phyloP scores from a whole-genome alignment of 2,113 vertebrate species.

The Corvus moneduloides region DNA sequence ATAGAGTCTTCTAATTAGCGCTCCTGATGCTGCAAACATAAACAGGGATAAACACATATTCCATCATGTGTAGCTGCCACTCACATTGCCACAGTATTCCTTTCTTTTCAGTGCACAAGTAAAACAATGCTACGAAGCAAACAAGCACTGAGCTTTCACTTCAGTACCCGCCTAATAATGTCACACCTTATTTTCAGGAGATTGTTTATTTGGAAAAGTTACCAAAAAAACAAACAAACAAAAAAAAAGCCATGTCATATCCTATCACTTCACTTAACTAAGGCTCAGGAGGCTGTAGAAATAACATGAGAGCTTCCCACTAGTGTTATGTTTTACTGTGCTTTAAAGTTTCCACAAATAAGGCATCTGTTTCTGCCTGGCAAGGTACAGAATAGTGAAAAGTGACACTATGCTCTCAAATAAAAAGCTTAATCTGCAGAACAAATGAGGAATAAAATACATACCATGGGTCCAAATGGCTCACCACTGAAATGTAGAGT shows the following conservation, averaged over 20 bases:
- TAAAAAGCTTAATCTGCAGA: neutral
- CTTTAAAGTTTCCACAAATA: neutral
- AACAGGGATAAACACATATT: constrained; percentile 39
- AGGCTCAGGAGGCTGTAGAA: neutral
- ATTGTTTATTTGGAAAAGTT: neutral
- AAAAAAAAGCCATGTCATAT: neutral
- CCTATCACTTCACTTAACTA: neutral
- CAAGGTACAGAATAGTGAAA: neutral
- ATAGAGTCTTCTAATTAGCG: constrained; percentile 63
- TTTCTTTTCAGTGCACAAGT: neutral
- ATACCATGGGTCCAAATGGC: neutral
- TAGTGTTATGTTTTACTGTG: neutral
- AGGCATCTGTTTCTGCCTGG: neutral
- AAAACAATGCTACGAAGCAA: neutral
- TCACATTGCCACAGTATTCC: neutral
- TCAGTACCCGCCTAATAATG: neutral
- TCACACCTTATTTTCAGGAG: neutral
- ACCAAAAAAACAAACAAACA: neutral
- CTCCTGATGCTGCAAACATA: constrained; percentile 22
- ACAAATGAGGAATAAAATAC: neutral
- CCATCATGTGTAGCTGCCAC: constrained; percentile 30
- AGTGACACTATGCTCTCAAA: neutral
- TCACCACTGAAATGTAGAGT: neutral
- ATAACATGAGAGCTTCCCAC: neutral
- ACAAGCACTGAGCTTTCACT: neutral